Base-by-base conservation (phyloP, 2,797 vertebrate genomes). In the Lithobates sylvaticus region DNA sequence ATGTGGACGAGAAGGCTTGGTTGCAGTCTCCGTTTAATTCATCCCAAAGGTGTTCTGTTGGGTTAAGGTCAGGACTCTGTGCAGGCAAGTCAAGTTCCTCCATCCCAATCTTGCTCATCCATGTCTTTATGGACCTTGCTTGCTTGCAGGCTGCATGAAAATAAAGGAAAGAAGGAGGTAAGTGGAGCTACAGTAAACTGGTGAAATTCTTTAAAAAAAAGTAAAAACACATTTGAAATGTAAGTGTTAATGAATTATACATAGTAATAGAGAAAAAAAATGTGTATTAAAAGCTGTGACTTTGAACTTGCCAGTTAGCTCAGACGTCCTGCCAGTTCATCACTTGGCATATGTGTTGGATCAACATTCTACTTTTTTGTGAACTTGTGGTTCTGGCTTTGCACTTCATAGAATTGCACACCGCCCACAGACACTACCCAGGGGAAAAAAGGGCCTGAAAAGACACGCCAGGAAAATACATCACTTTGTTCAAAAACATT, bases 371-470 rank as follows among this genome's bases (percentile, higher is more conserved):
- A 75, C 72, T 83, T 61, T 32, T 39, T 64, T 71, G 23, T 83
- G 36, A 83, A 75, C 71, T 83, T 83, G 81, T 83, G 79, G 79
- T 81, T 61, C 69, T 50, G 61, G 26, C 67, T 75, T 73, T 65
- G 58, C 26, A 75, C 71, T 75, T 83, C 68, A 54, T 18, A 71
- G 13, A 72, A 16, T 36, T 36, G 34, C 70, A 73, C 50, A 44
- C n/a, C 16, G n/a, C 70, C 58, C 72, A 68, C 58, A 75, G 42
- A 65, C 27, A 50, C 61, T 72, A 75, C 47, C 71, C 54, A 4
- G 18, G 54, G 54, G 78, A 6, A 69, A 39, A 50, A 18, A 68
- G 26, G 13, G 44, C 27, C 23, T 18, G 32, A 29, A 74, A 27
- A 82, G 21, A 58, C 54, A 58, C 8, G 54, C 18, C 54, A 58